phyloP scores from a whole-genome alignment of 2,888 invertebrate genomes.

The Latrodectus hesperus region DNA sequence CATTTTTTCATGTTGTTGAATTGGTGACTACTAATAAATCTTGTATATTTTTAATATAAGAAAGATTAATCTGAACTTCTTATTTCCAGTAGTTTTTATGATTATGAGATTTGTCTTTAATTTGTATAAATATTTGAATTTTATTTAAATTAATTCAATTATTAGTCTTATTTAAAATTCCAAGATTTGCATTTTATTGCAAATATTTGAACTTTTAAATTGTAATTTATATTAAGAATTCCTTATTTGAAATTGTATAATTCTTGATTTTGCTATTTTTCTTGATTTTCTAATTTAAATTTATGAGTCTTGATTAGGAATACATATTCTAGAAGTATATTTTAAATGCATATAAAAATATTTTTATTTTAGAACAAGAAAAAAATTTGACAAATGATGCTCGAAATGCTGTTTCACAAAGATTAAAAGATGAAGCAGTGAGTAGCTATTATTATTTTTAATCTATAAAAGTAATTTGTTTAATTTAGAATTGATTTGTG shows the following conservation, averaged over 20 bases:
- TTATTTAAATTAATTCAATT: too few relatives aligned
- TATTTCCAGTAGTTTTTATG: too few relatives aligned
- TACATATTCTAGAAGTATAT: too few relatives aligned
- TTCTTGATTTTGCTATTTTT: not conserved
- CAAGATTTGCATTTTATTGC: not conserved
- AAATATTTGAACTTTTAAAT: not conserved
- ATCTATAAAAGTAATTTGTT: not conserved
- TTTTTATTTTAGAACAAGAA: conserved; percentile 71
- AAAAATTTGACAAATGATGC: conserved; percentile 72
- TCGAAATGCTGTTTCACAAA: conserved; percentile 73
- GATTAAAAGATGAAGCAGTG: conserved; percentile 74
- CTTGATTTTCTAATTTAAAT: not conserved
- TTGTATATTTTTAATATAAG: too few relatives aligned
- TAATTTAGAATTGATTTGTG: not conserved
- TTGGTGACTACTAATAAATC: too few relatives aligned
- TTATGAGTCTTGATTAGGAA: not conserved
- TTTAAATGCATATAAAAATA: not conserved
- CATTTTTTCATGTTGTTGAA: too few relatives aligned
- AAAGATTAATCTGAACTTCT: too few relatives aligned
- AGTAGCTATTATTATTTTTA: conserved; percentile 52
- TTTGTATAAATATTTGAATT: too few relatives aligned
- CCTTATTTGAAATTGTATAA: too few relatives aligned
- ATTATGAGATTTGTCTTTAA: too few relatives aligned
- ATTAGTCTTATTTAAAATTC: not conserved
- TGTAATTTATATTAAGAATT: not conserved